Evolutionary conservation across 2,797 vertebrate genomes (phyloP).

Genomic region (Pseudotriccus pelzelni): DNA sequence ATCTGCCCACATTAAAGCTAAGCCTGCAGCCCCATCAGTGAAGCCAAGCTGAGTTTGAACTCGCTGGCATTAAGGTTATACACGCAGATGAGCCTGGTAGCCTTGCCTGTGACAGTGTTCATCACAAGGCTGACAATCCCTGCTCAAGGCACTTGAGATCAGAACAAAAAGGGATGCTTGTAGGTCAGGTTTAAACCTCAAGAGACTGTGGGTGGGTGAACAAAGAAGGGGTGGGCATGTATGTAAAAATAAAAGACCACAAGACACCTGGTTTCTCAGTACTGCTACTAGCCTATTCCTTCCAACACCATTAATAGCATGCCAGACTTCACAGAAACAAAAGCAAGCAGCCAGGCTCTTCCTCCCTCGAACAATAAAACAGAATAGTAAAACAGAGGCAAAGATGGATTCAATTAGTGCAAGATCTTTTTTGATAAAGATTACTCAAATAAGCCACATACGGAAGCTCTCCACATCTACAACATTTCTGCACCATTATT

Average conservation of each 20-base stretch:
- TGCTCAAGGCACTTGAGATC: not conserved
- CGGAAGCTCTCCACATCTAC: constrained; percentile 5
- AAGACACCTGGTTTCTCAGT: constrained; percentile 55
- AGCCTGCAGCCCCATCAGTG: not conserved
- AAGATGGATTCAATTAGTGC: constrained; percentile 58
- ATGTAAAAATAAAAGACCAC: constrained; percentile 28
- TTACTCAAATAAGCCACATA: constrained; percentile 56
- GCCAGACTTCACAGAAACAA: constrained; percentile 41
- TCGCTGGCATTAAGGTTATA: not conserved
- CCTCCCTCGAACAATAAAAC: constrained; percentile 21
- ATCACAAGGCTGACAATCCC: not conserved
- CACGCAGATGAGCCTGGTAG: not conserved
- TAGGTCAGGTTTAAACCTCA: constrained; percentile 31
- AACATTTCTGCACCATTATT: constrained; percentile 48
- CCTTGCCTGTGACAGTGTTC: not conserved
- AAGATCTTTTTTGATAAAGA: constrained; percentile 60
- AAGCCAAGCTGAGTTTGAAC: not conserved
- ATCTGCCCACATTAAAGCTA: not conserved
- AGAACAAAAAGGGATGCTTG: not conserved
- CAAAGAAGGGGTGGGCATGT: not conserved
- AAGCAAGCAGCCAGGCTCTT: not conserved
- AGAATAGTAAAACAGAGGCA: constrained; percentile 13
- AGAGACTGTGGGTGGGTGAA: not conserved
- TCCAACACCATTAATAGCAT: constrained; percentile 53
- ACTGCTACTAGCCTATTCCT: constrained; percentile 10